Evolutionary conservation across 2,113 vertebrate genomes (phyloP).

Genomic region (Prunella himalayana): DNA sequence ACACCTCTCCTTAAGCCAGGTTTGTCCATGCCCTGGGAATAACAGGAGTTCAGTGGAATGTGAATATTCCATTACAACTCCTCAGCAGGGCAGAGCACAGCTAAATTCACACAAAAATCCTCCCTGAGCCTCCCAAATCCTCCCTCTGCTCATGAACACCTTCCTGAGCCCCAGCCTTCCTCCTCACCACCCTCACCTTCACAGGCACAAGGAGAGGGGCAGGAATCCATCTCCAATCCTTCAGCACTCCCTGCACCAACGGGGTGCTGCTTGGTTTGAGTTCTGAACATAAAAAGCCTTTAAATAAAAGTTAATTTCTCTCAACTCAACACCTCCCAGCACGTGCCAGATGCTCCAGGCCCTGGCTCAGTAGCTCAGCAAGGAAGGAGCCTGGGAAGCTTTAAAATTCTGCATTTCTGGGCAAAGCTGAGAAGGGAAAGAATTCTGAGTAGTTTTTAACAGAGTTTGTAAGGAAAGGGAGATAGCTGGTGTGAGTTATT

Average conservation of each 20-base stretch:
- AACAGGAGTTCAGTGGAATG: rapidly evolving
- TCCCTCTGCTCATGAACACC: not conserved
- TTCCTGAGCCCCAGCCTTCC: not conserved
- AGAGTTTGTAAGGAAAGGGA: not conserved
- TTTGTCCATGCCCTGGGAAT: not conserved
- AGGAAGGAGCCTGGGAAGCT: not conserved
- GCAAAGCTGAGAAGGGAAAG: not conserved
- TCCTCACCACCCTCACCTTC: not conserved
- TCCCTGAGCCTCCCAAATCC: not conserved
- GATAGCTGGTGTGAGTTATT: not conserved
- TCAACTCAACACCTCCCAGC: not conserved
- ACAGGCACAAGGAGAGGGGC: not conserved
- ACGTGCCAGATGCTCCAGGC: not conserved
- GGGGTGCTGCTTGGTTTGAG: not conserved
- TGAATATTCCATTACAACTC: no score
- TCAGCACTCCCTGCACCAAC: not conserved
- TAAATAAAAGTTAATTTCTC: not conserved
- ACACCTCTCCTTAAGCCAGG: not conserved
- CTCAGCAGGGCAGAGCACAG: not conserved
- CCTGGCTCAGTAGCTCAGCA: not conserved
- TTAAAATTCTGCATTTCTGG: not conserved
- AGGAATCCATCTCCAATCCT: rapidly evolving
- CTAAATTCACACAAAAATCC: not conserved
- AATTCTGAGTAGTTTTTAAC: not conserved
- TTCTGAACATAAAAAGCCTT: not conserved